Conservation (phyloP, 2,888 invertebrate genomes). For the Sminthurinus aureus region DNA sequence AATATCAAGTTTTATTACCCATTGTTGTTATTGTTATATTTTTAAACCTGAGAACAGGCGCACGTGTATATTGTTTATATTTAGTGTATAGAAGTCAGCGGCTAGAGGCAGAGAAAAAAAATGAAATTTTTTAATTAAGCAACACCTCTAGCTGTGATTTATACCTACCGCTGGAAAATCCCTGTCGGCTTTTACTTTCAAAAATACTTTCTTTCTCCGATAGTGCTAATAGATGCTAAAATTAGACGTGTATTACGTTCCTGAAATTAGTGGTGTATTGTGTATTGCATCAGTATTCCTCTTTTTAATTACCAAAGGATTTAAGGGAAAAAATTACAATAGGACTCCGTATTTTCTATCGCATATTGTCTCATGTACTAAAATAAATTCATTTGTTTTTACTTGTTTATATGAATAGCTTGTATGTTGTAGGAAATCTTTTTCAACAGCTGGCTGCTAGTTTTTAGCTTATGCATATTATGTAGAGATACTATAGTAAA, state of each 20-base stretch:
- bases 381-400: no score
- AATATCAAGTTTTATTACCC: conserved; percentile 3
- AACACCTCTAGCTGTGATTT: conserved; percentile 3
- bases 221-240: neutral
- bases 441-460: neutral
- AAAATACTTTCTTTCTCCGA: neutral
- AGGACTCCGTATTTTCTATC: no score
- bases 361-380: no score
- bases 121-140: neutral
- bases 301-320: no score
- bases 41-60: neutral
- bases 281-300: no score
- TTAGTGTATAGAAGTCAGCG: neutral
- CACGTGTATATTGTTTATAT: no score
- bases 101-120: neutral
- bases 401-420: no score
- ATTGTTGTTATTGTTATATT: conserved; percentile 5
- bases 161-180: neutral
- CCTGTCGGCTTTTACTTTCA: neutral
- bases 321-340: no score
- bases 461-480: neutral
- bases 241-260: no score
- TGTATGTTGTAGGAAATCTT: neutral
- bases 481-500: neutral
- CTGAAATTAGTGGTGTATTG: no score